Evolutionary conservation across 2,888 invertebrate species (phyloP).

Genomic region (Hartigia nigra): DNA sequence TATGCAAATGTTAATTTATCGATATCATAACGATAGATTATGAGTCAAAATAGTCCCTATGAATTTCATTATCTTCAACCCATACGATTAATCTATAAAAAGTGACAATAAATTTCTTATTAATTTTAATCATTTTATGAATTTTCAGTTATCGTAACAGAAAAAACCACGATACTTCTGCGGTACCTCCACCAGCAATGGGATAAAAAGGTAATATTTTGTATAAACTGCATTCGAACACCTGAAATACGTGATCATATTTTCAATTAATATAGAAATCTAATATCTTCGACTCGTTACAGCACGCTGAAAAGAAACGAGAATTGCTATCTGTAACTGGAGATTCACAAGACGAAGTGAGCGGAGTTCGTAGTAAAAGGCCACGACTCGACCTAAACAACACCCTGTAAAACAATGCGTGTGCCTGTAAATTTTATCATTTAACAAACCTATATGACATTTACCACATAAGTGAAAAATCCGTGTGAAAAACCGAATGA

Average conservation of each 20-base stretch:
- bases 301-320: conserved; percentile 73
- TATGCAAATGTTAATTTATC: conserved; percentile 1
- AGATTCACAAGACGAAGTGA: conserved; percentile 70
- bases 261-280: conserved; percentile 23
- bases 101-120: neutral
- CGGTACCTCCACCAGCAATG: conserved; percentile 95
- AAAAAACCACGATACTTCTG: conserved; percentile 92
- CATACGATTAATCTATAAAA: too few species aligned
- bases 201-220: conserved; percentile 84
- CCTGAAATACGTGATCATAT: neutral
- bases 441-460: neutral
- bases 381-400: conserved; percentile 68
- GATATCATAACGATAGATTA: conserved; percentile 10
- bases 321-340: conserved; percentile 67
- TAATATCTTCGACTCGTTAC: conserved; percentile 51
- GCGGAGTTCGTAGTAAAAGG: conserved; percentile 71
- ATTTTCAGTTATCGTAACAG: conserved; percentile 90
- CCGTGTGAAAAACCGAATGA: neutral
- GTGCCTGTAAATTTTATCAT: neutral
- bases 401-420: conserved; percentile 44
- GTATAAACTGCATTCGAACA: neutral
- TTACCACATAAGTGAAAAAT: neutral
- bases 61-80: too few species aligned
- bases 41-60: too few species aligned
- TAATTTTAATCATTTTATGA: neutral